Conservation (phyloP, 2,888 invertebrate species). For the Drosophila villosipedis region DNA sequence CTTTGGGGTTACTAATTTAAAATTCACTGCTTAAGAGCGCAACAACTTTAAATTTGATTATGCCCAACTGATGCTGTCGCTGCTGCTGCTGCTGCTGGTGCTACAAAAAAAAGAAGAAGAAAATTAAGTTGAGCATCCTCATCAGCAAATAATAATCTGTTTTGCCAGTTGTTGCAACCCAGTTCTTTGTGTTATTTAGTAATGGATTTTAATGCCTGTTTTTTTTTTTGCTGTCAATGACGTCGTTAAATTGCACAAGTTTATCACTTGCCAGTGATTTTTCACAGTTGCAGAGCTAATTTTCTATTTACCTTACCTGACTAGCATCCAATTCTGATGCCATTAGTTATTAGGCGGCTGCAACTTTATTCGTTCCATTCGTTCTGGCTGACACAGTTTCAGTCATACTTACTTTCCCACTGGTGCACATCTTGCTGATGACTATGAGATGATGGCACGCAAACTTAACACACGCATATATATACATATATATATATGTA, state of each 20-base stretch:
- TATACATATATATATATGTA: not conserved
- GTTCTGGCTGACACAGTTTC: slow-evolving; percentile 36
- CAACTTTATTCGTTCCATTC: slow-evolving; percentile 21
- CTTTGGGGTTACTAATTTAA: not conserved
- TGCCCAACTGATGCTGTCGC: not conserved
- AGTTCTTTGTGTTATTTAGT: not conserved
- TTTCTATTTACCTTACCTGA: slow-evolving; percentile 10
- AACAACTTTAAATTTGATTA: not conserved
- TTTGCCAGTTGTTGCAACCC: not conserved
- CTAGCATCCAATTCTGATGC: slow-evolving; percentile 16
- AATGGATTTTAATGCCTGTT: not conserved
- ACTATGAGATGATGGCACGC: slow-evolving; percentile 18
- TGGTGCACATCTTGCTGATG: slow-evolving; percentile 19
- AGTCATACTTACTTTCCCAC: slow-evolving; percentile 21
- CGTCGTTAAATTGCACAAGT: slow-evolving; percentile 40
- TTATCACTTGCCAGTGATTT: slow-evolving; percentile 39
- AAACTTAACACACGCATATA: not conserved
- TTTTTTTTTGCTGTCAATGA: slow-evolving; percentile 26
- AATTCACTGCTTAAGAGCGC: not conserved
- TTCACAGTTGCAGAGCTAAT: slow-evolving; percentile 15
- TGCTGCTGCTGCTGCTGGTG: too few species aligned
- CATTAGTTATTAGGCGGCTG: slow-evolving; percentile 32
- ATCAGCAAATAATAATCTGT: not conserved
- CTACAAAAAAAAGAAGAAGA: not conserved
- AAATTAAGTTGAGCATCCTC: not conserved